These are phyloP conservation scores for Bovichtus variegatus DNA, from an alignment of 2,797 vertebrate genomes.

Conservation along the genomic window DNA sequence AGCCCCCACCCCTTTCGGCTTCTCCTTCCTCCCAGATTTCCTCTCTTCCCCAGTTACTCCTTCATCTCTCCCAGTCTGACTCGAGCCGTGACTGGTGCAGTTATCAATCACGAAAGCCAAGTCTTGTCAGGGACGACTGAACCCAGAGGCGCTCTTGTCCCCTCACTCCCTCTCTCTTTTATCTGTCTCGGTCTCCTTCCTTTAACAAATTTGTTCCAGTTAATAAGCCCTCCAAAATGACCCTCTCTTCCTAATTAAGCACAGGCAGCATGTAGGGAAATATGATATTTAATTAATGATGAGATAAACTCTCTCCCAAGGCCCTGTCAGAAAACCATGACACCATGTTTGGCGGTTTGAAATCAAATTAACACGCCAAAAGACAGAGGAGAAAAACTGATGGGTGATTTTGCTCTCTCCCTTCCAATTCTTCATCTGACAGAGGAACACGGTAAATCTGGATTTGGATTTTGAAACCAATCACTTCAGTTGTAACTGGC, in stretches of 20 bases:
- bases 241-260: conserved; percentile 97
- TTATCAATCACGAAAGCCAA: conserved; percentile 96
- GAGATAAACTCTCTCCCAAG: conserved; percentile 99
- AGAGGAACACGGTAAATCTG: conserved; percentile 88
- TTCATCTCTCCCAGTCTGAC: conserved; percentile 81
- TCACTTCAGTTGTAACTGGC: conserved; percentile 82
- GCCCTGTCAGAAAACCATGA: conserved; percentile 98
- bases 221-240: conserved; percentile 99
- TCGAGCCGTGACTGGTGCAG: conserved; percentile 88
- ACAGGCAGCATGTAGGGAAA: conserved; percentile 99
- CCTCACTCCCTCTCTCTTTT: conserved; percentile 67
- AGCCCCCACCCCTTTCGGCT: conserved; percentile 90
- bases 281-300: conserved; percentile 99
- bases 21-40: conserved; percentile 73
- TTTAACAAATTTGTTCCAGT: conserved; percentile 99
- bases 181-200: conserved; percentile 88
- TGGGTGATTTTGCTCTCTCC: conserved; percentile 82
- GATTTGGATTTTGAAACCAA: conserved; percentile 89
- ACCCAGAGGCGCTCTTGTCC: conserved; percentile 71
- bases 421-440: conserved; percentile 90
- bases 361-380: conserved; percentile 93
- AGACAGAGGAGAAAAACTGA: conserved; percentile 77
- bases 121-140: conserved; percentile 92
- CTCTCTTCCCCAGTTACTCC: conserved; percentile 73
- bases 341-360: conserved; percentile 98